phyloP scores from a whole-genome alignment of 2,888 invertebrate genomes.

The Tuta absoluta region DNA sequence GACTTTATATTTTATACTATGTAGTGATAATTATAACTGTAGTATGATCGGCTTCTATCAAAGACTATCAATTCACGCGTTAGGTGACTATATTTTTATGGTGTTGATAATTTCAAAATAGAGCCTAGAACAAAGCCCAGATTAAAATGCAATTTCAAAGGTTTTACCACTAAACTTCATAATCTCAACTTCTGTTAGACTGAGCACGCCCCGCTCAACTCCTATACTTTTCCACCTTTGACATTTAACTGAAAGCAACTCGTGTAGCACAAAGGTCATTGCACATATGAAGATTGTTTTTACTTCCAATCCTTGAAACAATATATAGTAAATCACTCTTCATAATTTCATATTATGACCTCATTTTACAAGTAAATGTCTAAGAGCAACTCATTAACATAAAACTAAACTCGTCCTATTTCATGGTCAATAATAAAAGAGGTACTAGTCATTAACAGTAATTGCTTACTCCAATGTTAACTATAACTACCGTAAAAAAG shows the following conservation, averaged over 20 bases:
- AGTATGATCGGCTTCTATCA: not conserved
- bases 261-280: not conserved
- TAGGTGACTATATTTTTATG: not conserved
- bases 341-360: constrained; percentile 19
- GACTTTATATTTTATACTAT: too few relatives aligned
- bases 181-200: not conserved
- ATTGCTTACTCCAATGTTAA: constrained; percentile 41
- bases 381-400: not conserved
- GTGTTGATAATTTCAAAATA: not conserved
- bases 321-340: not conserved
- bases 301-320: not conserved
- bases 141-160: not conserved
- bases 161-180: not conserved
- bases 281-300: not conserved
- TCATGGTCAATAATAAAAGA: constrained; percentile 41
- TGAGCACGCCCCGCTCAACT: constrained; percentile 1
- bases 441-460: constrained; percentile 41
- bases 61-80: not conserved
- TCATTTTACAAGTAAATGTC: constrained; percentile 21
- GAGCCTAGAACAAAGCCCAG: not conserved
- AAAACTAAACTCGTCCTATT: constrained; percentile 21
- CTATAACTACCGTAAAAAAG: constrained; percentile 24
- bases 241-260: constrained; percentile 9
- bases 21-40: too few relatives aligned
- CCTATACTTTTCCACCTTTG: not conserved